These are phyloP conservation scores for Ypsolopha sequella DNA, from an alignment of 2,888 invertebrate genomes.

Conservation along the genomic window DNA sequence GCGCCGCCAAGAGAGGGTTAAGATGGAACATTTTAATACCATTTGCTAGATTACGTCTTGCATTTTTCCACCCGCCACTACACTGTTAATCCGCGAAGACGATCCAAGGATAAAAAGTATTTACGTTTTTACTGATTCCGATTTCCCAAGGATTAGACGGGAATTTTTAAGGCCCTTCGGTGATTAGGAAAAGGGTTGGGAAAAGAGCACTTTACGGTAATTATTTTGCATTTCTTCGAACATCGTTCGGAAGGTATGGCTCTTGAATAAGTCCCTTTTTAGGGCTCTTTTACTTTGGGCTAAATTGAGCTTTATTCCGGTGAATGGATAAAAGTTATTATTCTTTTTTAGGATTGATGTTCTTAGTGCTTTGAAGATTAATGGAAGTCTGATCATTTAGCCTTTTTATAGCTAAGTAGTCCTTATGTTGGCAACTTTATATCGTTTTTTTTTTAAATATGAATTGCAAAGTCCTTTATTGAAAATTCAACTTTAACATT, in stretches of 20 bases:
- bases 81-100: slow-evolving; percentile 67
- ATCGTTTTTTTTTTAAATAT: too few relatives aligned
- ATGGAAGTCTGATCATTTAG: too few relatives aligned
- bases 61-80: slow-evolving; percentile 58
- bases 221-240: slow-evolving; percentile 57
- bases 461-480: too few relatives aligned
- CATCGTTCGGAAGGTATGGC: slow-evolving; percentile 21
- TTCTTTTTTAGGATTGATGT: too few relatives aligned
- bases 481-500: too few relatives aligned
- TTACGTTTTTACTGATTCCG: slow-evolving; percentile 63
- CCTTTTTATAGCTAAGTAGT: too few relatives aligned
- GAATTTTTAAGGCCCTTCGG: slow-evolving; percentile 55
- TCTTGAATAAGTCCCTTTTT: slow-evolving; percentile 26
- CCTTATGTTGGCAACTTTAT: too few relatives aligned
- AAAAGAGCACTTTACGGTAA: slow-evolving; percentile 52
- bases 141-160: slow-evolving; percentile 50
- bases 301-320: too few relatives aligned
- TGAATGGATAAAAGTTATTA: too few relatives aligned
- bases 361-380: too few relatives aligned
- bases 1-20: slow-evolving; percentile 59
- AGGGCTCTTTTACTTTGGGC: neutral
- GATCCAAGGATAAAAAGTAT: slow-evolving; percentile 59
- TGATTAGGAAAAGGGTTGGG: slow-evolving; percentile 56
- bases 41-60: slow-evolving; percentile 70
- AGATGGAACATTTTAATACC: slow-evolving; percentile 69